Evolutionary conservation across 2,797 vertebrate species (phyloP).

Genomic region (Pseudochirops corinnae): DNA sequence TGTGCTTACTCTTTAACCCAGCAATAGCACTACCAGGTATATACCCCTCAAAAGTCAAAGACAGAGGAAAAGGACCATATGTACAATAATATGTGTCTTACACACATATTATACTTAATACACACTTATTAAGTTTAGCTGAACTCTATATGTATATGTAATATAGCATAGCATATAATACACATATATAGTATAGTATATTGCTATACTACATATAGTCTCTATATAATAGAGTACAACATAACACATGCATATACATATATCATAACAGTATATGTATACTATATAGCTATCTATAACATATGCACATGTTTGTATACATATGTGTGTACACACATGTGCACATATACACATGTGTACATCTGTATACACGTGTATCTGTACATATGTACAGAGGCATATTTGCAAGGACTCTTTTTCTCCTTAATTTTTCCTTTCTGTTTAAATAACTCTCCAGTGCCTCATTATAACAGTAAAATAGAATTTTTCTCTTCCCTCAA

Average conservation of each 20-base stretch:
- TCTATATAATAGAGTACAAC: too few relatives aligned
- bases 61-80: not conserved
- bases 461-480: not conserved
- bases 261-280: too few relatives aligned
- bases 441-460: not conserved
- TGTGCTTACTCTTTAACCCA: not conserved
- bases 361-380: not conserved
- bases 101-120: not conserved
- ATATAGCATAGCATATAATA: too few relatives aligned
- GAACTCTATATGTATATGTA: not conserved
- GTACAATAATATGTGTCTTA: not conserved
- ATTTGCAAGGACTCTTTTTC: not conserved
- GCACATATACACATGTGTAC: too few relatives aligned
- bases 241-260: too few relatives aligned
- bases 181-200: too few relatives aligned
- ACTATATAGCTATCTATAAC: too few relatives aligned
- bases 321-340: not conserved
- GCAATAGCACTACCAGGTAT: not conserved
- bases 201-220: too few relatives aligned
- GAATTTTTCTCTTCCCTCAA: not conserved
- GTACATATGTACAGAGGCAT: not conserved
- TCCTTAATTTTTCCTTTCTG: not conserved
- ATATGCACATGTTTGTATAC: too few relatives aligned
- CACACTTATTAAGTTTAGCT: not conserved
- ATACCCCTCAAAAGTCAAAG: not conserved